phyloP scores from a whole-genome alignment of 1,140 invertebrate genomes.

The Bombus difficillimus region DNA sequence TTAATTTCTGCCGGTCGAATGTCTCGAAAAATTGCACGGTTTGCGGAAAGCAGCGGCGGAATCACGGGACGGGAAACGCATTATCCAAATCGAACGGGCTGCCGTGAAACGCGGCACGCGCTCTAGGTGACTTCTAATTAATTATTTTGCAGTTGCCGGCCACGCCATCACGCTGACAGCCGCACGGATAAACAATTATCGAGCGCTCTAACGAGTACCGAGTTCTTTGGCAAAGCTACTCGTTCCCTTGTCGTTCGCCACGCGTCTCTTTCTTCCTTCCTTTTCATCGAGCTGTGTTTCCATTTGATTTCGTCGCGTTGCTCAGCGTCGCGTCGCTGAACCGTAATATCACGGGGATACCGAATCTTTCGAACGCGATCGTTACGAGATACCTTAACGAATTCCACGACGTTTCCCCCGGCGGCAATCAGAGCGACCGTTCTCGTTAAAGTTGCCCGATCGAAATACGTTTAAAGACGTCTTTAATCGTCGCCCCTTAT shows the following conservation, averaged over 20 bases:
- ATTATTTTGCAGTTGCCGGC: conserved; percentile 22
- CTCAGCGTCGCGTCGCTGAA: neutral
- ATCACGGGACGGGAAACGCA: neutral
- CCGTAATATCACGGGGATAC: no score
- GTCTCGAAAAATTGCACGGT: conserved; percentile 25
- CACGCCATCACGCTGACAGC: conserved; percentile 10
- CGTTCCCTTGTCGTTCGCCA: neutral
- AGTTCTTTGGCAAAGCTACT: neutral
- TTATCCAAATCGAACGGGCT: conserved; percentile 31
- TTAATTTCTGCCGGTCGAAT: conserved; percentile 28
- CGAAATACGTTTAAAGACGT: conserved; percentile 6
- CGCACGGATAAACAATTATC: conserved; percentile 47
- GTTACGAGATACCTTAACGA: neutral
- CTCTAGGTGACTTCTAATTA: conserved; percentile 35
- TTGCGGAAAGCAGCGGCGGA: neutral
- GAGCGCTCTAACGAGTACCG: conserved; percentile 15
- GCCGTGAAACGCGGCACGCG: conserved; percentile 8
- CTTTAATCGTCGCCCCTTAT: conserved; percentile 38
- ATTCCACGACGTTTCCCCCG: neutral
- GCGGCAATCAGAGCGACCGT: neutral
- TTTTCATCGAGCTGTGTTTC: fast-evolving
- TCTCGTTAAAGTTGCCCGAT: conserved; percentile 13
- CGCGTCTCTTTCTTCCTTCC: neutral
- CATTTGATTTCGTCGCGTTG: neutral
- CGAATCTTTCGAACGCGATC: no score